Evolutionary conservation across 2,113 vertebrate genomes (phyloP).

Genomic region (Pelecanoides urinatrix): DNA sequence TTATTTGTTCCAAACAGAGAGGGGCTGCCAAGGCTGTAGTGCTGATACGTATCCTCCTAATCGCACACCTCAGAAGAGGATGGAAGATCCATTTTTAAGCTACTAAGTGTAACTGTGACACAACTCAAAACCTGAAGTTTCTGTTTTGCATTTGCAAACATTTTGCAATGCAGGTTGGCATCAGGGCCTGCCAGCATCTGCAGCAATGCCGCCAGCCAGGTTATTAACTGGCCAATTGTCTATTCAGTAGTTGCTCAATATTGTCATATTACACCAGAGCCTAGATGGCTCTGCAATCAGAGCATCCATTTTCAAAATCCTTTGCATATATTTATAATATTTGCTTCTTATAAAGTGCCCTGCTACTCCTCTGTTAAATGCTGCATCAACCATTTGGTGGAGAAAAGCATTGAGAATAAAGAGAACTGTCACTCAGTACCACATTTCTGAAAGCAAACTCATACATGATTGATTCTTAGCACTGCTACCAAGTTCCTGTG

Average conservation of each 20-base stretch:
- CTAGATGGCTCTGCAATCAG: not conserved
- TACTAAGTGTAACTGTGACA: not conserved
- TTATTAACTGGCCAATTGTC: not conserved
- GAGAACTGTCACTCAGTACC: not conserved
- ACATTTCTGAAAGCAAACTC: not conserved
- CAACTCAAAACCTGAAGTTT: not conserved
- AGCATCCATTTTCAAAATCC: not conserved
- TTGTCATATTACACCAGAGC: not conserved
- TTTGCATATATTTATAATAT: not conserved
- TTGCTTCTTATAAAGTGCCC: not conserved
- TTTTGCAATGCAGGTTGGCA: not conserved
- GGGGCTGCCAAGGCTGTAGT: not conserved
- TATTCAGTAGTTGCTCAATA: not conserved
- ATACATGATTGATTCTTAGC: not conserved
- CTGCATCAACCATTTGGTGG: not conserved
- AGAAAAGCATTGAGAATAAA: not conserved
- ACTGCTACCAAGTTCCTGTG: not conserved
- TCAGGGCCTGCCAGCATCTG: not conserved
- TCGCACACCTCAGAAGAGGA: not conserved
- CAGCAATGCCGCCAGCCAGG: not conserved
- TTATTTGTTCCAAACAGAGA: slow-evolving; percentile 7
- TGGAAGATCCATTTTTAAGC: not conserved
- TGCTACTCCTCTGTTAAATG: not conserved
- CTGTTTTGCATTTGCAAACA: not conserved
- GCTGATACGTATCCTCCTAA: not conserved